These are phyloP conservation scores for Bufo bufo DNA, from an alignment of 2,113 vertebrate genomes.

Conservation along the genomic window DNA sequence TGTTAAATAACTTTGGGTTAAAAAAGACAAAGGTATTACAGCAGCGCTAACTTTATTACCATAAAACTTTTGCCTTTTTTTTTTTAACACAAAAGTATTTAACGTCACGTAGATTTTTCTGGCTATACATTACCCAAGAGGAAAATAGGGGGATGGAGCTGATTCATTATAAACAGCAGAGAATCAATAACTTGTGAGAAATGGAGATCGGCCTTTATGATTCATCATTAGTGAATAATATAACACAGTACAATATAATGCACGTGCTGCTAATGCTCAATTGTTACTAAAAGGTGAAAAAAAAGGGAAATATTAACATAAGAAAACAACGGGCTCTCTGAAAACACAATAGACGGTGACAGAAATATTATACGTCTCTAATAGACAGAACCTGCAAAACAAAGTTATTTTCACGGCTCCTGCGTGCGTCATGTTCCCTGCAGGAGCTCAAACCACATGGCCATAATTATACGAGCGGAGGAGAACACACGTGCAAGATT, in stretches of 20 bases:
- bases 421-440: conserved; percentile 11
- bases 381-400: conserved; percentile 5
- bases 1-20: too few relatives aligned
- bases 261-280: neutral
- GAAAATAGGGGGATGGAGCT: neutral
- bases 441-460: neutral
- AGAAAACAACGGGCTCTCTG: neutral
- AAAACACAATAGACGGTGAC: neutral
- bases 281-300: neutral
- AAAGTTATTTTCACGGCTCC: neutral
- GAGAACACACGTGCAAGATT: neutral
- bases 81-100: too few relatives aligned
- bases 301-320: neutral
- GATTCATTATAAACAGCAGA: neutral
- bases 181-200: neutral
- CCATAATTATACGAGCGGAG: neutral
- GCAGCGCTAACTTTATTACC: too few relatives aligned
- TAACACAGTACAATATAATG: too few relatives aligned
- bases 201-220: neutral
- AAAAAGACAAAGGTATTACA: too few relatives aligned
- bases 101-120: too few relatives aligned
- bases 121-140: too few relatives aligned
- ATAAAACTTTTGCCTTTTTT: too few relatives aligned
- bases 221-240: neutral
- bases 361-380: conserved; percentile 3